Evolutionary conservation across 2,113 vertebrate species (phyloP), one percentile per base, ranked within the genome.

Genomic region (Catharus bicknelli): DNA sequence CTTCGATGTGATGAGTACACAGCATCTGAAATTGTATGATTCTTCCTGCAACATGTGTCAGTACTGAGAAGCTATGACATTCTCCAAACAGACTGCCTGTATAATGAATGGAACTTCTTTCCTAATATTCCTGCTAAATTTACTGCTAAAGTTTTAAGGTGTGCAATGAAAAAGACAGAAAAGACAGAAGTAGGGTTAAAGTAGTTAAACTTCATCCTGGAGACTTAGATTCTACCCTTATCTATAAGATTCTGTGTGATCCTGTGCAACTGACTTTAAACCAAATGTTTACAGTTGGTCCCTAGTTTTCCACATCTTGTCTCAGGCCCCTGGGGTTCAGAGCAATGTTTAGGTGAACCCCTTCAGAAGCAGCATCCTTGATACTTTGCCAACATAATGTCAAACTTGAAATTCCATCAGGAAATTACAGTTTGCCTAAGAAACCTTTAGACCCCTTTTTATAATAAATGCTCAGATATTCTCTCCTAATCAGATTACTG

Each of bases 131-230:
- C 18, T 48, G 25, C 7, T 72, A 69, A 30, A 78, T 63, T 61
- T 72, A 36, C 18, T 40, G 36, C 30, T 57, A 23, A 75, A 85
- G 17, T 76, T 86, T 84, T 42, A 57, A 72, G 25, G 15, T 54
- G 17, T 61, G 7, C 21, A 21, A 66, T 82, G 66, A 92, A 78
- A 29, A 45, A 84, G 34, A 72, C 13, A 85, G 50, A 53, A 88
- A 38, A 68, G 45, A 59, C 0, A 5, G 55, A 81, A 17, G 9
- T 34, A n/a, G 0, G 0, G 42, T 42, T 42, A 66, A 88, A 83
- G 55, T 19, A 66, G 48, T 58, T 43, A 74, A 78, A 75, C 57
- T 23, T 36, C 45, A 85, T 25, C 13, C 15, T 54, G 22, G 18
- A 83, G 43, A 72, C 61, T 13, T 10, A 43, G 45, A 32, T 75